Conservation (phyloP, 2,888 invertebrate species). For the Yponomeuta evonymella region DNA sequence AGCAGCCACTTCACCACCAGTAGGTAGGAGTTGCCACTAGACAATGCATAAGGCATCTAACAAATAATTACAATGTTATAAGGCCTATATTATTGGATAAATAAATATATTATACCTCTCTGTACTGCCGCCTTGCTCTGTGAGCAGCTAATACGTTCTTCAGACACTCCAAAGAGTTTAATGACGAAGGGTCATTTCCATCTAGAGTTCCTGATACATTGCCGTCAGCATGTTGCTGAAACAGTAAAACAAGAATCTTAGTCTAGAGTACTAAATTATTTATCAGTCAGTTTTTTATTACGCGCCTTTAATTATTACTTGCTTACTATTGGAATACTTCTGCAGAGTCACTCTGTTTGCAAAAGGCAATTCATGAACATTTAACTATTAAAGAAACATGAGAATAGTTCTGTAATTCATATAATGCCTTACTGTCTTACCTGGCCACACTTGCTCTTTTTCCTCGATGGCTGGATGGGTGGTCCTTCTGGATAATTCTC, state of each 20-base stretch:
- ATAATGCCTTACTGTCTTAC: conserved; percentile 25
- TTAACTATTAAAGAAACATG: too few relatives aligned
- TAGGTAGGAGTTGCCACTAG: not conserved
- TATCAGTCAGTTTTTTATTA: not conserved
- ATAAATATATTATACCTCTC: conserved; percentile 68
- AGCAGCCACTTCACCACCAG: too few relatives aligned
- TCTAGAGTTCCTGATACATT: conserved; percentile 60
- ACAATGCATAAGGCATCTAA: not conserved
- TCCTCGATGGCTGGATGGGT: conserved; percentile 76
- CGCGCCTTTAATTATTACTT: too few relatives aligned
- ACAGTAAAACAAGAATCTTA: conserved; percentile 21
- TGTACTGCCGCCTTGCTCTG: conserved; percentile 81
- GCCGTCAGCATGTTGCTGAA: conserved; percentile 55
- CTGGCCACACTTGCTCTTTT: conserved; percentile 70
- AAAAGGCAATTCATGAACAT: too few relatives aligned
- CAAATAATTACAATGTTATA: not conserved
- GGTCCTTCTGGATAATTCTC: conserved; percentile 86
- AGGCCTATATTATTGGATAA: not conserved
- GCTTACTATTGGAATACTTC: too few relatives aligned
- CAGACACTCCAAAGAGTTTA: conserved; percentile 78
- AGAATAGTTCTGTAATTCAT: too few relatives aligned
- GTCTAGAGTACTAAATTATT: not conserved
- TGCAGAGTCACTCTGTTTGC: too few relatives aligned
- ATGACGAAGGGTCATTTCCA: conserved; percentile 47
- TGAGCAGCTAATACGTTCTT: conserved; percentile 82